Evolutionary conservation across 2,113 vertebrate genomes (phyloP), one percentile per base, ranked within the genome.

Genomic region (Hippocampus barbouri): DNA sequence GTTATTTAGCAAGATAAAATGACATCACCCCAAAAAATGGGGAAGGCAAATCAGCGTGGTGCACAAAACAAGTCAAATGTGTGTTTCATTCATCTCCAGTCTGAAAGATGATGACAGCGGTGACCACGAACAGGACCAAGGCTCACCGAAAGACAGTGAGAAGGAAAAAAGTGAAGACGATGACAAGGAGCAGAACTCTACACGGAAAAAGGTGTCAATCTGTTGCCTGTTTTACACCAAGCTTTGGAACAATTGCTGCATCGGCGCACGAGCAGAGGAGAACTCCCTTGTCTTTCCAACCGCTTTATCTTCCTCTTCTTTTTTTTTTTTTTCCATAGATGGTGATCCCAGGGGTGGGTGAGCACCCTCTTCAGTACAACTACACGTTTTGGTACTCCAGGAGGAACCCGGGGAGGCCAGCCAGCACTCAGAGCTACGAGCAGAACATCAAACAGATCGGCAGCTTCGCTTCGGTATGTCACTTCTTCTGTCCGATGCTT

Each of bases 371-470:
- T 67, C 93, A 94, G 66, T 94, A 93, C 76, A 94, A 93, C 83
- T 94, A 93, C 89, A 89, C 92, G 34, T 93, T 94, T 80, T 94
- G 93, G 93, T 94, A 94, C 81, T 94, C 93, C 21, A 89, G 93
- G 40, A 92, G 93, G 43, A 94, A 93, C 9, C 93, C 93, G 0
- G 93, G 93, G 59, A 89, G 93, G 63, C 93, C 93, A 5, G 90
- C 93, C 51, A 94, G 93, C 73, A 92, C 93, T 41, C 93, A 94
- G 82, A 94, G 93, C 85, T 94, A 94, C 18, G 93, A 94, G 66
- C 92, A 94, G 89, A 94, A 94, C 87, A 94, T 94, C 81, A 93
- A 92, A 80, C 93, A 91, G 85, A 93, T 94, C 34, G 93, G 93
- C 73, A 94, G 92, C 72, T 94, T 94, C 2, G 92, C 93, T 23